Percentiles rank a stretch among this genome's conserved stretches.
phyloP scores from a whole-genome alignment of 2,888 invertebrate genomes.

The Metallyticus violacea region DNA sequence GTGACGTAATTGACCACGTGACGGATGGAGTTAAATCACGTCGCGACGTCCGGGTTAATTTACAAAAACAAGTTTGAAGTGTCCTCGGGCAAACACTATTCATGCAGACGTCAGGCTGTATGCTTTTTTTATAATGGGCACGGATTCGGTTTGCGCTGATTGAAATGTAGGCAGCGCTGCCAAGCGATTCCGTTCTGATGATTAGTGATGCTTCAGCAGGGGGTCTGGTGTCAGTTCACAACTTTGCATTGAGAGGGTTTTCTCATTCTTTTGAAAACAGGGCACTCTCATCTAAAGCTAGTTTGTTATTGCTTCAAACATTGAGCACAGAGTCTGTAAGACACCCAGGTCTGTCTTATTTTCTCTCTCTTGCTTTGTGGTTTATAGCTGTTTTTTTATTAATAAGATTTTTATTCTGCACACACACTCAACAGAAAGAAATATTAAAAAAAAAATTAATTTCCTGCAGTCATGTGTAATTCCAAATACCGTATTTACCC shows the following conservation, averaged over 20 bases:
- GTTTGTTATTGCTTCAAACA: too few species aligned
- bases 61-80: not conserved
- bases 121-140: too few species aligned
- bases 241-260: not conserved
- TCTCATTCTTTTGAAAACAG: not conserved
- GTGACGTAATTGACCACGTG: conserved; percentile 14
- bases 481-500: too few species aligned
- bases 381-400: too few species aligned
- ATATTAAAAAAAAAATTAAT: too few species aligned
- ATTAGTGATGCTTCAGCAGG: not conserved
- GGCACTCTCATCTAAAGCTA: not conserved
- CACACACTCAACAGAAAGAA: too few species aligned
- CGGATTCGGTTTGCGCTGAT: not conserved
- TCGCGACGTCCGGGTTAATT: not conserved
- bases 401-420: too few species aligned
- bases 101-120: not conserved
- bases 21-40: not conserved
- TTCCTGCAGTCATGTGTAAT: too few species aligned
- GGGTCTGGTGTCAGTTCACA: not conserved
- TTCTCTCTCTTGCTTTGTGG: too few species aligned
- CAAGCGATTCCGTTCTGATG: not conserved
- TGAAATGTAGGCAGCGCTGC: not conserved
- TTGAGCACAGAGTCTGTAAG: too few species aligned
- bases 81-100: not conserved
- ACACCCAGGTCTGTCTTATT: too few species aligned